Base-by-base conservation (phyloP, 2,888 invertebrate genomes). In the Pycnomerus fuliginosus region DNA sequence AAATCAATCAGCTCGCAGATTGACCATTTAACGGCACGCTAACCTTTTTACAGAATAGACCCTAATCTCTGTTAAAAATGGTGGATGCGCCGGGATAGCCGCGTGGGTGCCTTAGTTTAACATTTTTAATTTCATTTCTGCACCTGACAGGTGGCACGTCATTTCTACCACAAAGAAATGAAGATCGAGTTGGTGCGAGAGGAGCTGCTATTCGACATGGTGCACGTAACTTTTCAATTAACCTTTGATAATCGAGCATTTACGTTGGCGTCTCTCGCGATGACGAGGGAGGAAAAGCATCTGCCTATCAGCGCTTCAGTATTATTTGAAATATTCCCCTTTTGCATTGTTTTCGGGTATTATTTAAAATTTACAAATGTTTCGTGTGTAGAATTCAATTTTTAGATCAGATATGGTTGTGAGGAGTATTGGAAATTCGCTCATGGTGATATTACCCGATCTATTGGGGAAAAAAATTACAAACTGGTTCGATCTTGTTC, bases 241-340 rank as follows among this genome's bases (percentile, higher is more conserved):
- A 89, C 88, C 11, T 98, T 98, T 68, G 94, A 96, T 74, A 98
- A 98, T 73, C 80, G 89, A 44, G 93, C 92, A 1, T 93, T 90
- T 67, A 87, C 89, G 0, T 76, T 90, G 34, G 88, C 90, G 2
- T 88, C 88, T 0, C 73, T 90, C 56, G 85, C 87, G 15, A 87
- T 91, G 86, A 89, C 89, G 1, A 78, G 90, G 17, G 90, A 91
- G 63, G 91, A 92, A 67, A 90, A 90, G 69, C 90, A 90, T 70
- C 73, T 93, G 56, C 92, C 93, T 3, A 89, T 93, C 55, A 87
- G 87, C 64, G 90, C 92, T 0, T 86, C 90, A 5, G 87, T 94
- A 15, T 78, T 97, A 29, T 95, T 97, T 63, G 95, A 97, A 70
- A 92, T 97, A 65, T 98, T 98, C 70, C 97, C 98, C 1, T 98